Evolutionary conservation across 2,888 invertebrate species (phyloP), one percentile per base, ranked within the genome.

Genomic region (Crematogaster levior): DNA sequence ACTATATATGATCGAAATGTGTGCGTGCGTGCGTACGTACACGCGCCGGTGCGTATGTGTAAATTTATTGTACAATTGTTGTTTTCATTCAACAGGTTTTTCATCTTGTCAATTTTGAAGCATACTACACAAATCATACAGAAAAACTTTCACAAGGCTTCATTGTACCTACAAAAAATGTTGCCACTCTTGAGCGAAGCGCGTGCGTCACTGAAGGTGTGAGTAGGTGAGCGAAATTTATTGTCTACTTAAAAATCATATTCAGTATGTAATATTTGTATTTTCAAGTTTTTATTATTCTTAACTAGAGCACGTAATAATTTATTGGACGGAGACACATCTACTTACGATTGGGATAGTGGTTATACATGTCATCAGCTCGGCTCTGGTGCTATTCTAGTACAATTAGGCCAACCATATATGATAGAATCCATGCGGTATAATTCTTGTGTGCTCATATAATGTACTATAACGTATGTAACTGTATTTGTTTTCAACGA

Each of bases 331-430:
- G 99, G 99, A 18, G 98, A 99, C 94, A 98, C 97, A 77, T 96
- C 97, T 92, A 97, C 98, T 95, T 99, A 99, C 95, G 99, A 99
- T 95, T 99, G 99, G 99, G 99, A 99, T 95, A 98, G 98, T 77
- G 99, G 99, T 86, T 99, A 99, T 95, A 99, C 99, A 5, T 99
- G 99, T 94, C 99, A 99, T 95, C 99, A 99, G 95, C 95, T 98
- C 85, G 98, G 98, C 90, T 97, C 98, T 88, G 99, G 99, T 82
- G 97, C 98, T 90, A 99, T 99, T 93, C 96, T 98, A 90, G 97
- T 99, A 85, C 99, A 99, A 95, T 96, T 99, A 88, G 98, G 97
- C 81, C 99, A 99, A 95, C 99, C 99, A 3, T 99, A 98, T 94
- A 96, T 98, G 93, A 96, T 99, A 85, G 96, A 97, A 81, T 98